phyloP scores from a whole-genome alignment of 2,797 vertebrate genomes.

The Hozukius guyotensis region DNA sequence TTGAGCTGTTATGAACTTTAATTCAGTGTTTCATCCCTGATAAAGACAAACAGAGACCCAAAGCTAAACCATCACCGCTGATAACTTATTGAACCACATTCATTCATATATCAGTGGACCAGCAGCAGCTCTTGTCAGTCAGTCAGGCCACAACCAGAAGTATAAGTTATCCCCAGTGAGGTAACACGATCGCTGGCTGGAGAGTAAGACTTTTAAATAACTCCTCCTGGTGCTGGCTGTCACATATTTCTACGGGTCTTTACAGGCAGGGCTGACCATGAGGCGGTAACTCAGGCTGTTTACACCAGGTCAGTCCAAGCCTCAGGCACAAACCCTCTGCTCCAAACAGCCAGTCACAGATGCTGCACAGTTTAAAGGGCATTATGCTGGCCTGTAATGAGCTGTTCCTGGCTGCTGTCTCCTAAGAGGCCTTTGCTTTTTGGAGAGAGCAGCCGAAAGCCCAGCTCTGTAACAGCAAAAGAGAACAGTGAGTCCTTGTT shows the following conservation, averaged over 20 bases:
- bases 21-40: neutral
- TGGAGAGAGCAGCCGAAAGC: conserved; percentile 1
- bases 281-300: conserved; percentile 9
- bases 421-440: conserved; percentile 19
- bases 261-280: conserved; percentile 7
- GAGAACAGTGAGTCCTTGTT: neutral
- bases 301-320: conserved; percentile 15
- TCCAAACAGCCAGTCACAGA: conserved; percentile 7
- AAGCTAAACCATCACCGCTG: neutral
- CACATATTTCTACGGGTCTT: conserved; percentile 28
- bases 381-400: conserved; percentile 2
- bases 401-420: conserved; percentile 21
- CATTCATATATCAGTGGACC: neutral
- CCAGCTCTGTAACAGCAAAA: neutral
- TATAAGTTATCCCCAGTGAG: conserved; percentile 28
- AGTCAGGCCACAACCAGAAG: conserved; percentile 8
- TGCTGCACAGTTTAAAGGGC: conserved; percentile 33
- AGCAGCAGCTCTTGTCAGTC: conserved; percentile 58
- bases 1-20: neutral
- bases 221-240: conserved; percentile 30
- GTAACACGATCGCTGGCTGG: conserved; percentile 47
- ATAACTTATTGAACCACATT: neutral
- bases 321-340: neutral
- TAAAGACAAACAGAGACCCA: neutral
- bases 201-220: conserved; percentile 70